Evolutionary conservation across 2,888 invertebrate species (phyloP), one percentile per base, ranked within the genome.

Genomic region (Ophion ellenae): DNA sequence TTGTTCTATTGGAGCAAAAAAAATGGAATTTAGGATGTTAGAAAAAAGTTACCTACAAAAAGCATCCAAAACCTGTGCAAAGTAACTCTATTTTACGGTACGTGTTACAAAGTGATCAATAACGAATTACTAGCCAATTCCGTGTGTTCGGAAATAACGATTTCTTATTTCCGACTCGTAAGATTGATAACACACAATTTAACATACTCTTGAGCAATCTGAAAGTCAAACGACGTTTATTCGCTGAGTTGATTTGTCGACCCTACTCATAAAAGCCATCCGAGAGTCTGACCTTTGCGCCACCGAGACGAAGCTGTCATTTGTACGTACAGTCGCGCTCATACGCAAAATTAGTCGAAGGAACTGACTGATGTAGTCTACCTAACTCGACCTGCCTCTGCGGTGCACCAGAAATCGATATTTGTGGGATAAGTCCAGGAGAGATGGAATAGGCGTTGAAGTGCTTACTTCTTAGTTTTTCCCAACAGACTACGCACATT

Each of bases 271-370:
- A 32, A 61, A 45, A 73, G 66, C 59, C 61, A 36, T 47, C 61
- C 6, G 67, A 14, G 17, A 47, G 61, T 45, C 53, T 69, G 79
- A 77, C 66, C 77, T 47, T 79, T 70, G 83, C 11, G 36, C 73
- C 66, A 73, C 61, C 14, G 36, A 47, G 63, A n/a, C 70, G n/a
- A 53, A 71, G 14, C 63, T 32, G 47, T 71, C 32, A 57, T 73
- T 20, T 1, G 67, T 69, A 28, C 67, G 14, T 17, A 67, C n/a
- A 20, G 36, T 40, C 36, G 53, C 36, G n/a, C 66, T 24, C 61
- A 7, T 61, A 81, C 59, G 75, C 63, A 82, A 82, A 71, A 71
- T 82, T 82, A 63, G 53, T 78, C n/a, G n/a, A 53, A 83, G 47
- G 67, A 73, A 61, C 61, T 59, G 36, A 59, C 24, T 57, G 59